These are phyloP conservation scores for Eugnorisma glareosa DNA, from an alignment of 2,888 invertebrate genomes.

Conservation along the genomic window DNA sequence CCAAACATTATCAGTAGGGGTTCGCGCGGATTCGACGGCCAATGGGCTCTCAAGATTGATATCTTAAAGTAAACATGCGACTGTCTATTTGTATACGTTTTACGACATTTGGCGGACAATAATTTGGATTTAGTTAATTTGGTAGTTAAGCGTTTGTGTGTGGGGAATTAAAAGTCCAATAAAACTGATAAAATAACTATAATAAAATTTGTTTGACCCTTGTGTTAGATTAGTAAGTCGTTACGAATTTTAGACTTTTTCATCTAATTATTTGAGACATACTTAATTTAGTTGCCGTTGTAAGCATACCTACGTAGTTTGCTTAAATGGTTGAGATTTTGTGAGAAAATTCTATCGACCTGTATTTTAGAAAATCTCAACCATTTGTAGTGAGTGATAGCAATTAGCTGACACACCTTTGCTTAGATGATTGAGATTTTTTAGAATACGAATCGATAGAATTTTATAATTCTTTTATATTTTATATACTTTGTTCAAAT, in stretches of 20 bases:
- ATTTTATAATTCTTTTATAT: no score
- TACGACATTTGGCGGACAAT: constrained; percentile 68
- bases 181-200: constrained; percentile 62
- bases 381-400: no score
- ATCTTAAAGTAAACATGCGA: constrained; percentile 71
- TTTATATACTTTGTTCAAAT: no score
- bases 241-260: constrained; percentile 7
- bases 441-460: no score
- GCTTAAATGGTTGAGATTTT: no score
- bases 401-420: no score
- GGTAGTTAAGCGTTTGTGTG: constrained; percentile 65
- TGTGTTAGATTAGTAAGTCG: constrained; percentile 21
- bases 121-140: constrained; percentile 69
- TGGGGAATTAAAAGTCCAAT: constrained; percentile 57
- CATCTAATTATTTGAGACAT: neutral
- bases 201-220: constrained; percentile 58
- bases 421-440: no score
- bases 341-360: no score
- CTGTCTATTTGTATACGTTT: constrained; percentile 69
- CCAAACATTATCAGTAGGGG: constrained; percentile 79
- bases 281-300: neutral
- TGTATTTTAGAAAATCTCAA: no score
- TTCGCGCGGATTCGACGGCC: constrained; percentile 77
- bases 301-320: no score
- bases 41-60: constrained; percentile 77